Base-by-base conservation (phyloP, 1,140 invertebrate genomes). In the Drosophila insularis region DNA sequence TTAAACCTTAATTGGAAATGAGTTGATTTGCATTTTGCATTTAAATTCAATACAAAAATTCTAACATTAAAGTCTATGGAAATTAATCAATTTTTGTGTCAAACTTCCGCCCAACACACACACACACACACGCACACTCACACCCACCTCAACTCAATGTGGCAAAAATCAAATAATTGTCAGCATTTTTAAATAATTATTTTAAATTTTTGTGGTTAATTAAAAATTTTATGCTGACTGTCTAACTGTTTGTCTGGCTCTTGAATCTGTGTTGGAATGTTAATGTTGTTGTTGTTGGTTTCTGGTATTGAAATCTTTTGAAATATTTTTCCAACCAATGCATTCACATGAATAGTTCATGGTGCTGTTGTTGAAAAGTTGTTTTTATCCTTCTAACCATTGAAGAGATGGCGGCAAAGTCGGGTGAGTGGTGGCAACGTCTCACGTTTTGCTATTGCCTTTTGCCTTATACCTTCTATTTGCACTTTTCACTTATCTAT, bases 401-500 rank as follows among this genome's bases (percentile, higher is more conserved):
- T 50, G 68, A 27, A 6, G 27, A 73, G 71, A 50, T 50, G 21
- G 43, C 13, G 43, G 17, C 43, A 6, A 17, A 27, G 27, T 6
- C 27, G 4, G 27, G 27, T 27, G 27, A 27, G 27, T 5, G 27
- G 27, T 23, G 10, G 46, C 46, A 53, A 53, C 46, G 35, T 4
- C 35, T 37, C 35, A 37, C 35, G 11, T 37, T 37, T 50, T 50
- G 43, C 43, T 50, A 50, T 50, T 50, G 43, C 43, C 17, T 19
- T 75, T 23, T 80, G 76, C 80, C 80, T 85, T 61, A 68, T 66
- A 53, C 56, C 71, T 72, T 68, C 79, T 86, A 75, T 86, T 86
- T 86, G 81, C 81, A 86, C 81, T 82, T 82, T 82, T 80, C 71
- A 78, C 75, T 68, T 78, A 81, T 86, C 84, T 86, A 86, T 63